A percentile compares a stretch with the other conserved stretches of the same genome.
phyloP scores from a whole-genome alignment of 2,113 vertebrate genomes.

The Rhadina sibilatrix region DNA sequence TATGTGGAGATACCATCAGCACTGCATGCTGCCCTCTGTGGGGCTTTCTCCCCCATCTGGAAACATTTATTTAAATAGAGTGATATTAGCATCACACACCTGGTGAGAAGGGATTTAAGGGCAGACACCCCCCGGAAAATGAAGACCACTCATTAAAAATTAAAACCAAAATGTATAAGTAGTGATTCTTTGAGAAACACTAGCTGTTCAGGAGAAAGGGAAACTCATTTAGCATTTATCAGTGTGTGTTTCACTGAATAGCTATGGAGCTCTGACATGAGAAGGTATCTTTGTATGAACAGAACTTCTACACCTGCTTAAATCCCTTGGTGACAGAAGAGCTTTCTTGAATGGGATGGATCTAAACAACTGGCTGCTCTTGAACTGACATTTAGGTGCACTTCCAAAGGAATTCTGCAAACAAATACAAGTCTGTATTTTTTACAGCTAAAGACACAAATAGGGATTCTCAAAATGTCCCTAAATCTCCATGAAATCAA shows the following conservation, averaged over 20 bases:
- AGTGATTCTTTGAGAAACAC: not conserved
- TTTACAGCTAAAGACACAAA: not conserved
- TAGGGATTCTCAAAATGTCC: not conserved
- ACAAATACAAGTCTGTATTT: not conserved
- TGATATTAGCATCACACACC: not conserved
- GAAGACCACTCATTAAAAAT: not conserved
- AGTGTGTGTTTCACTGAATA: not conserved
- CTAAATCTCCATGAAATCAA: not conserved
- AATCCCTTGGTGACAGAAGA: not conserved
- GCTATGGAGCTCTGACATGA: not conserved
- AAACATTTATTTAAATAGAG: not conserved
- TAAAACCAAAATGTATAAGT: not conserved
- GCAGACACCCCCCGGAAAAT: not conserved
- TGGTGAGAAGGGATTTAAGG: not conserved
- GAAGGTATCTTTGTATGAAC: not conserved
- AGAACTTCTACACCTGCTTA: not conserved
- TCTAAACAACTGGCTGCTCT: not conserved
- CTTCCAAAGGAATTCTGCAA: not conserved
- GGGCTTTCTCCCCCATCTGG: not conserved
- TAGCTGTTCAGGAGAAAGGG: not conserved
- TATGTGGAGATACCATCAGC: rapidly evolving
- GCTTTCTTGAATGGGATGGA: not conserved
- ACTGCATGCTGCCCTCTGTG: not conserved
- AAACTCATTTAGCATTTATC: not conserved
- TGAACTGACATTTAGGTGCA: not conserved